Percentiles rank a stretch among this genome's conserved stretches.
These are phyloP conservation scores for Decapterus maruadsi DNA, from an alignment of 2,797 vertebrate genomes.

Conservation along the genomic window DNA sequence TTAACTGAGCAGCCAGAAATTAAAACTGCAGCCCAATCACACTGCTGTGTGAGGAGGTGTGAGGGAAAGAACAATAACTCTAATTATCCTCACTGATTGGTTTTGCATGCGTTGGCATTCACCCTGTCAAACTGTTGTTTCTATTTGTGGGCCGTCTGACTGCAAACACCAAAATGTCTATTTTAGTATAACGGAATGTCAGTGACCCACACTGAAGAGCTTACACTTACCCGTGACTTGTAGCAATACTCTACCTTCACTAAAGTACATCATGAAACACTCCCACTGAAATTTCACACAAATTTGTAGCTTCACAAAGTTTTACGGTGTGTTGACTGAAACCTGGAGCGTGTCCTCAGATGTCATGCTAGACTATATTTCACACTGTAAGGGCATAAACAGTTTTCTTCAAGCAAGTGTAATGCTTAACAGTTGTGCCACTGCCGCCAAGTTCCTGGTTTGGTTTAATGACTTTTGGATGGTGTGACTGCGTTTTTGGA, in stretches of 20 bases:
- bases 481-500: constrained; percentile 62
- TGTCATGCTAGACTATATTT: constrained; percentile 66
- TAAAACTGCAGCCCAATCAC: constrained; percentile 53
- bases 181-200: constrained; percentile 51
- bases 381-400: constrained; percentile 61
- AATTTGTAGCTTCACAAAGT: constrained; percentile 42
- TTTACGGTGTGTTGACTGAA: constrained; percentile 70
- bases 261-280: constrained; percentile 46
- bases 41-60: constrained; percentile 32
- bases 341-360: constrained; percentile 64
- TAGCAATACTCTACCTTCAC: constrained; percentile 21
- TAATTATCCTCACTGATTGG: constrained; percentile 66
- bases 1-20: constrained; percentile 25
- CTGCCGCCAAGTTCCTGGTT: constrained; percentile 61
- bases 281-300: constrained; percentile 17
- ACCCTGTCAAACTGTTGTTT: constrained; percentile 57
- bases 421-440: constrained; percentile 54
- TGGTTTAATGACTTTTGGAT: constrained; percentile 75
- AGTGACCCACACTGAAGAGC: constrained; percentile 36
- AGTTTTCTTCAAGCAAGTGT: constrained; percentile 57
- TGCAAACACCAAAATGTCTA: constrained; percentile 44
- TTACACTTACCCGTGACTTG: constrained; percentile 37
- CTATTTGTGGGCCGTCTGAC: constrained; percentile 46
- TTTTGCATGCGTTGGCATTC: constrained; percentile 58
- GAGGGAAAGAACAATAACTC: constrained; percentile 67